These are phyloP conservation scores for Lacerta bilineata DNA, from an alignment of 2,797 vertebrate genomes.

Conservation along the genomic window DNA sequence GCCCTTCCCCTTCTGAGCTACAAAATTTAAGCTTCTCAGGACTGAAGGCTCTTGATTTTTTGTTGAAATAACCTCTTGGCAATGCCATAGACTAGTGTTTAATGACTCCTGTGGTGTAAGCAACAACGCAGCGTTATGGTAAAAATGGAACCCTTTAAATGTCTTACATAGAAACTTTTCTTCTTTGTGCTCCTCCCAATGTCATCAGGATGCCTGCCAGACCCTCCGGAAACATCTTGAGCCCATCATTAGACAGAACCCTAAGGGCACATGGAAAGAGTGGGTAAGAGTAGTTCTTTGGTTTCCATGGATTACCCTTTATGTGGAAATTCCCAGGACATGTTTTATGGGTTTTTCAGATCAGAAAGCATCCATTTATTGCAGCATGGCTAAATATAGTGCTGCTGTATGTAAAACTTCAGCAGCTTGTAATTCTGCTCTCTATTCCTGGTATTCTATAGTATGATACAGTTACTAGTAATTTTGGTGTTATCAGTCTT, in stretches of 20 bases:
- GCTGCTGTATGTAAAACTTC: too few relatives aligned
- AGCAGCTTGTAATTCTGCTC: too few relatives aligned
- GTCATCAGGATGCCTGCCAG: constrained; percentile 87
- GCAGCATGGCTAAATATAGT: too few relatives aligned
- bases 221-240: constrained; percentile 87
- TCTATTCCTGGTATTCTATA: too few relatives aligned
- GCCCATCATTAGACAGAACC: constrained; percentile 85
- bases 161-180: neutral
- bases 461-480: too few relatives aligned
- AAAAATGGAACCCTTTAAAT: neutral
- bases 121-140: neutral
- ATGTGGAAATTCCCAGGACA: too few relatives aligned
- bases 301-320: too few relatives aligned
- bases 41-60: neutral
- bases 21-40: neutral
- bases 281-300: constrained; percentile 82
- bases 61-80: neutral
- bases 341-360: too few relatives aligned
- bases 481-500: too few relatives aligned
- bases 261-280: constrained; percentile 87
- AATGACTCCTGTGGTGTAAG: neutral
- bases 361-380: too few relatives aligned
- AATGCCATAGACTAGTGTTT: neutral
- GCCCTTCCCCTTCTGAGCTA: neutral
- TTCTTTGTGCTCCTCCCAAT: constrained; percentile 10